Conservation (phyloP, 2,888 invertebrate species). For the Netelia virgata region DNA sequence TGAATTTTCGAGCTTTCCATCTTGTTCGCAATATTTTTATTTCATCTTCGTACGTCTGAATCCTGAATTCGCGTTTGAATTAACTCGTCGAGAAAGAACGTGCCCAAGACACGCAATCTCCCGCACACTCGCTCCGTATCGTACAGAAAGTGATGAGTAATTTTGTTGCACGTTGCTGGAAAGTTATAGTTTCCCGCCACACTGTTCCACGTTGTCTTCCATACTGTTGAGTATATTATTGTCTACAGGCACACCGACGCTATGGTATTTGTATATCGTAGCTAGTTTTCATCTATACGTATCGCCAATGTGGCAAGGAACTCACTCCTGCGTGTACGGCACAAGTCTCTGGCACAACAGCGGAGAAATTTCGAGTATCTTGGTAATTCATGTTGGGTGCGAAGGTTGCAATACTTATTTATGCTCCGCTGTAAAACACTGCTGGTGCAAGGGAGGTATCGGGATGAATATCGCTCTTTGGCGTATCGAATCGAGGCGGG, state of each 20-base stretch:
- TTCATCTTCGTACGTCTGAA: not conserved
- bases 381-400: conserved; percentile 43
- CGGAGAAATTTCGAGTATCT: conserved; percentile 52
- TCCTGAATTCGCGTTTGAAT: conserved; percentile 30
- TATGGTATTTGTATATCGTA: conserved; percentile 15
- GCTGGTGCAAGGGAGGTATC: conserved; percentile 9
- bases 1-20: not conserved
- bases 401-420: conserved; percentile 67
- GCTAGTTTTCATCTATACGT: conserved; percentile 13
- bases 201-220: conserved; percentile 43
- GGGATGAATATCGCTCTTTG: conserved; percentile 70
- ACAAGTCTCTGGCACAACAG: conserved; percentile 20
- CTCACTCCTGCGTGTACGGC: conserved; percentile 29
- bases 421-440: conserved; percentile 70
- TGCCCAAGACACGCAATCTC: not conserved
- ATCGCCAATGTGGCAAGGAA: conserved; percentile 47
- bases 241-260: conserved; percentile 23
- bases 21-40: conserved; percentile 1
- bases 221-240: conserved; percentile 46
- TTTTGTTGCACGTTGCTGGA: conserved; percentile 51
- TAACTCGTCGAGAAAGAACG: conserved; percentile 9
- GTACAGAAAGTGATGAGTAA: conserved; percentile 49
- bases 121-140: not conserved
- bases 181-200: conserved; percentile 54
- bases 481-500: conserved; percentile 61